Base-by-base conservation (phyloP, 2,888 invertebrate genomes). In the Leistus spinibarbis region DNA sequence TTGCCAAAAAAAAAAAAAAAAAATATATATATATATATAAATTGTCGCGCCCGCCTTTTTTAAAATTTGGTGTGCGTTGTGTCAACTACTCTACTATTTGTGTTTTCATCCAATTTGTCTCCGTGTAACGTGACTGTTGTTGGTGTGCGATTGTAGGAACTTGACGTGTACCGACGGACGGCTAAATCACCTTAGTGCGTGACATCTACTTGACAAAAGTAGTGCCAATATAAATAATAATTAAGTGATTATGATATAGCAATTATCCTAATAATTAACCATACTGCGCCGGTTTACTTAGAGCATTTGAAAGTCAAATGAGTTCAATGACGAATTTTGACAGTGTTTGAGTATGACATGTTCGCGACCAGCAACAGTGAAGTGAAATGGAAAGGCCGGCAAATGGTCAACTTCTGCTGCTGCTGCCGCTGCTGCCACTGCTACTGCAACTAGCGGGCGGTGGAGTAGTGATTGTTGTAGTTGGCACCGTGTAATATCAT, bases 221-320 rank as follows among this genome's bases (percentile, higher is more conserved):
- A 40, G 40, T 40, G 40, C 40, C 40, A 40, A 40, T 40, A 40
- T 40, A 40, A 40, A 40, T 40, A 40, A 40, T 40, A 40, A 40
- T 40, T 13, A 40, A 40, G 40, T 40, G 40, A 5, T 40, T 40
- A 10, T 7, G 7, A 40, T 40, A 2, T 40, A 40, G 40, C 5
- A 40, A 40, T 40, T 40, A 40, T 7, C 40, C 7, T 3, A 40
- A 3, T 40, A 40, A 40, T 40, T 40, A 7, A 13, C 7, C 40
- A 40, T 7, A 10, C 13, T 40, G 40, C 40, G 40, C 13, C 40
- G 40, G 40, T 40, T 40, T 40, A 40, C 40, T 40, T 40, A 40
- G 40, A 40, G 40, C 77, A 78, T 78, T 78, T 77, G 79, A 78
- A 62, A 69, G 57, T 60, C 70, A 70, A 70, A 70, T 70, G 70